These are phyloP conservation scores for Dryoscopus gambensis DNA, from an alignment of 2,113 vertebrate genomes.

Conservation along the genomic window DNA sequence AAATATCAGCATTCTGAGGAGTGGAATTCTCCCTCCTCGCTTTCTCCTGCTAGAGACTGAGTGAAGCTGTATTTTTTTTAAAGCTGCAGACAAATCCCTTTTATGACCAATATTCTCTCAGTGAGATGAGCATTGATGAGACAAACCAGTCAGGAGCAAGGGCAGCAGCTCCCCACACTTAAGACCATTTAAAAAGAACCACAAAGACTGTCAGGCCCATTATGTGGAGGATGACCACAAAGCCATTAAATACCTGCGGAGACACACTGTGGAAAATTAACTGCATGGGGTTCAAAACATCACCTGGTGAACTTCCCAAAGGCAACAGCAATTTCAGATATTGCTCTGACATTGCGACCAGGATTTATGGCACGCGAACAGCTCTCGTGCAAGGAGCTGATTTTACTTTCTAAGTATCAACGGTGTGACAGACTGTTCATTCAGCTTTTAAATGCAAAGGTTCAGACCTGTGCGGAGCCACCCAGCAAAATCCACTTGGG, in stretches of 20 bases:
- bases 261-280: not conserved
- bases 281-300: not conserved
- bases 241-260: not conserved
- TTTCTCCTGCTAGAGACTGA: not conserved
- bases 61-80: not conserved
- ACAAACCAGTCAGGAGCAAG: not conserved
- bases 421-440: not conserved
- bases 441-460: not conserved
- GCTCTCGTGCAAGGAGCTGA: not conserved
- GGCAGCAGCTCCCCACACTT: not conserved
- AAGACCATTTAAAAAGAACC: not conserved
- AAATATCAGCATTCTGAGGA: not conserved
- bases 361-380: not conserved
- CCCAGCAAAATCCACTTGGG: not conserved
- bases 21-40: not conserved
- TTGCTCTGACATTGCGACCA: not conserved
- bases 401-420: not conserved
- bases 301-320: not conserved
- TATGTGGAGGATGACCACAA: not conserved
- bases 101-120: not conserved
- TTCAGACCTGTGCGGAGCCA: not conserved
- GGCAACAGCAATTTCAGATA: not conserved
- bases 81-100: not conserved
- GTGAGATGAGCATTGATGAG: not conserved
- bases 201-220: not conserved